Percentiles rank a stretch among this genome's conserved stretches.
Evolutionary conservation across 2,113 vertebrate species (phyloP).

Genomic region (Synodontis membranacea): DNA sequence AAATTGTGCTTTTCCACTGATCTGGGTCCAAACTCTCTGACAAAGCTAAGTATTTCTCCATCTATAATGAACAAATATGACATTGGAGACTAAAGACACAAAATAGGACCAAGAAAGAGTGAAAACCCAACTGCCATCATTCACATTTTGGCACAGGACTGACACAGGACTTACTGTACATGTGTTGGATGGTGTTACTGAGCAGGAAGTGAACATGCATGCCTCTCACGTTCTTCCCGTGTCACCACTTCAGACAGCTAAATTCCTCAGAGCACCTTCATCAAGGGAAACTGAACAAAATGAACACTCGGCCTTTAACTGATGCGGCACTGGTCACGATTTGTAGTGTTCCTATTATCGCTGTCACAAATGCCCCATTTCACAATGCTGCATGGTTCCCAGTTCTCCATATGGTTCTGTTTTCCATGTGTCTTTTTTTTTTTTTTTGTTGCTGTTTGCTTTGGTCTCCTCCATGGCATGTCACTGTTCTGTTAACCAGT

Average conservation of each 20-base stretch:
- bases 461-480: not conserved
- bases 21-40: not conserved
- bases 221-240: constrained; percentile 34
- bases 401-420: not conserved
- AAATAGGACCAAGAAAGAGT: not conserved
- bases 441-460: not conserved
- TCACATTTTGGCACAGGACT: constrained; percentile 11
- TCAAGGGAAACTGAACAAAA: not conserved
- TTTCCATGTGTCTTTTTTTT: not conserved
- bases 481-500: not conserved
- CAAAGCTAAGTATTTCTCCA: not conserved
- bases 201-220: constrained; percentile 51
- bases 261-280: constrained; percentile 1
- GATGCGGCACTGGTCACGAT: not conserved
- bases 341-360: not conserved
- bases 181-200: constrained; percentile 55
- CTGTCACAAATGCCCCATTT: not conserved
- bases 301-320: not conserved
- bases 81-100: not conserved
- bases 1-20: not conserved
- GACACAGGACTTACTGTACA: not conserved
- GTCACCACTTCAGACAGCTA: constrained; percentile 44
- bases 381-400: not conserved
- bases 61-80: not conserved
- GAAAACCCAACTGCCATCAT: constrained; percentile 21